phyloP scores from a whole-genome alignment of 2,113 vertebrate genomes.

The Xenopus laevis region DNA sequence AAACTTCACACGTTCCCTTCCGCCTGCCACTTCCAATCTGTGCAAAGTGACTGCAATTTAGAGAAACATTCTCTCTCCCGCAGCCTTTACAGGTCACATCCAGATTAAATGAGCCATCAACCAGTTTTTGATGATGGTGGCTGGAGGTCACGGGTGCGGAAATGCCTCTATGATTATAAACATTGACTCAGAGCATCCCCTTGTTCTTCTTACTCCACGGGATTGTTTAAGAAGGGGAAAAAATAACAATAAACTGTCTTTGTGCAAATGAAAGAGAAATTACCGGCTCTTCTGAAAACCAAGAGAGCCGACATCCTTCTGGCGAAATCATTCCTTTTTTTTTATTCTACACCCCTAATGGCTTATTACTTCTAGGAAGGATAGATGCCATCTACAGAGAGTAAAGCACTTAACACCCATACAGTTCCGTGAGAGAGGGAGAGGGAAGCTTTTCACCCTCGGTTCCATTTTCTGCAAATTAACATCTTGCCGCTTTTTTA shows the following conservation, averaged over 20 bases:
- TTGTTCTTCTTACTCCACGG: background rate
- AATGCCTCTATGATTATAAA: background rate
- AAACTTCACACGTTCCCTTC: background rate
- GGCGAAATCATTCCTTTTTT: background rate
- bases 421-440: background rate
- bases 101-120: background rate
- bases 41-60: background rate
- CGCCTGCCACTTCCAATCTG: background rate
- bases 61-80: background rate
- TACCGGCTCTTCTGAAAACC: background rate
- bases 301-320: background rate
- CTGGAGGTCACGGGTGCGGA: background rate
- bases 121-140: background rate
- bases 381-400: conserved; percentile 13
- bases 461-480: conserved; percentile 6
- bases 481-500: background rate
- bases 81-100: rapidly evolving
- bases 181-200: background rate
- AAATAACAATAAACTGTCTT: background rate
- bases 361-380: background rate
- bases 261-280: background rate
- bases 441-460: conserved; percentile 12
- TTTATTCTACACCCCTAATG: background rate
- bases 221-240: background rate
- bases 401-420: conserved; percentile 20